Conservation (phyloP, 2,888 invertebrate species). For the Tanypteryx hageni region DNA sequence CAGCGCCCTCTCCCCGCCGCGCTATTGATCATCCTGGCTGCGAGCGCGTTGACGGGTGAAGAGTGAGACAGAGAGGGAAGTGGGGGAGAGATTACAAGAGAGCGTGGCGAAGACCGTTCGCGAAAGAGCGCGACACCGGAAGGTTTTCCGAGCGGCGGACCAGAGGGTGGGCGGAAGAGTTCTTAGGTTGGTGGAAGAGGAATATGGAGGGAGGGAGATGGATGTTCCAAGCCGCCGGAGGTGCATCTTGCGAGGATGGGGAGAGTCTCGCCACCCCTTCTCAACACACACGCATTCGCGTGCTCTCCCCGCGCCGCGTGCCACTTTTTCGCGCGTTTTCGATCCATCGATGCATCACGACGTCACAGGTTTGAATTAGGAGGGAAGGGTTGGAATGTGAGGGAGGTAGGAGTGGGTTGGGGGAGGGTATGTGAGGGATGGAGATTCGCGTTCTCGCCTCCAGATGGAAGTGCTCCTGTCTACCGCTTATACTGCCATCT, state of each 20-base stretch:
- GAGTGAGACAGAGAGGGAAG: background rate
- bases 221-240: background rate
- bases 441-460: background rate
- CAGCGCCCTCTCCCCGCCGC: constrained; percentile 18
- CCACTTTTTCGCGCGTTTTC: background rate
- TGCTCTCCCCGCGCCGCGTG: background rate
- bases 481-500: background rate
- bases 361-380: background rate
- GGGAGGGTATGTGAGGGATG: background rate
- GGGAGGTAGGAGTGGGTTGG: background rate
- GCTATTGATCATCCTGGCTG: constrained; percentile 56
- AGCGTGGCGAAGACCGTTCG: background rate
- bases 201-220: background rate
- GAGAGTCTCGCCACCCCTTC: too few relatives aligned
- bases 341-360: background rate
- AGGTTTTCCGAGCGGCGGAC: too few relatives aligned
- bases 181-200: background rate
- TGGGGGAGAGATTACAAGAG: background rate
- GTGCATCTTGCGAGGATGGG: background rate
- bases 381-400: background rate
- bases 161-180: background rate
- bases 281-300: background rate
- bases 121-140: too few relatives aligned
- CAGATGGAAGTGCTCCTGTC: background rate
- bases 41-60: constrained; percentile 40